Evolutionary conservation across 2,113 vertebrate genomes (phyloP).

Genomic region (Peromyscus polionotus): DNA sequence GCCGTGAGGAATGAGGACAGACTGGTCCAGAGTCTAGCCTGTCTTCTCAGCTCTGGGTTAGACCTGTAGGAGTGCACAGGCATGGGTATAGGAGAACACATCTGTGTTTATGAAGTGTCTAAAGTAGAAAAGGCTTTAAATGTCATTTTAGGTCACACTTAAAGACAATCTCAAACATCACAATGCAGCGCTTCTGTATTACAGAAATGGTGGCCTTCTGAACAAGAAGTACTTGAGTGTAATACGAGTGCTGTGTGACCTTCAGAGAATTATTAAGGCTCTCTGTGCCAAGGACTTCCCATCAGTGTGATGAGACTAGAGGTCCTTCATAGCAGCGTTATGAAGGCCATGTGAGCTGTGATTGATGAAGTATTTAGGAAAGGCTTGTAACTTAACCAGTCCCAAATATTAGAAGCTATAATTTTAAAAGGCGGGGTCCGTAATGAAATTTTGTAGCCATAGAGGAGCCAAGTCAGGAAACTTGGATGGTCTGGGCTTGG

Average conservation of each 20-base stretch:
- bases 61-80: not conserved
- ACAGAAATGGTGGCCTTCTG: not conserved
- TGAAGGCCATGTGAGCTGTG: not conserved
- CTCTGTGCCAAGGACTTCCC: not conserved
- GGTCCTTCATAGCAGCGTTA: not conserved
- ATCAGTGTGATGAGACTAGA: not conserved
- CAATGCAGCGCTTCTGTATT: not conserved
- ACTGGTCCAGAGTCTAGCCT: not conserved
- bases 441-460: not conserved
- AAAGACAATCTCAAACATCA: not conserved
- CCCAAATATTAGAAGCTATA: not conserved
- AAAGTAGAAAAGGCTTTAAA: not conserved
- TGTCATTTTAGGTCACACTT: not conserved
- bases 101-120: not conserved
- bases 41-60: not conserved
- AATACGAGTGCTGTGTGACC: not conserved
- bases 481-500: not conserved
- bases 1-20: not conserved
- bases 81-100: not conserved
- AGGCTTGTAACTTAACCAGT: not conserved
- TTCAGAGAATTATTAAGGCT: constrained; percentile 14
- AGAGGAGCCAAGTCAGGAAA: not conserved
- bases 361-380: not conserved
- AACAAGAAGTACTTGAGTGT: not conserved
- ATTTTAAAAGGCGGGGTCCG: not conserved